Conservation (phyloP, 1,140 invertebrate genomes). For the Geopemphigus sp. region DNA sequence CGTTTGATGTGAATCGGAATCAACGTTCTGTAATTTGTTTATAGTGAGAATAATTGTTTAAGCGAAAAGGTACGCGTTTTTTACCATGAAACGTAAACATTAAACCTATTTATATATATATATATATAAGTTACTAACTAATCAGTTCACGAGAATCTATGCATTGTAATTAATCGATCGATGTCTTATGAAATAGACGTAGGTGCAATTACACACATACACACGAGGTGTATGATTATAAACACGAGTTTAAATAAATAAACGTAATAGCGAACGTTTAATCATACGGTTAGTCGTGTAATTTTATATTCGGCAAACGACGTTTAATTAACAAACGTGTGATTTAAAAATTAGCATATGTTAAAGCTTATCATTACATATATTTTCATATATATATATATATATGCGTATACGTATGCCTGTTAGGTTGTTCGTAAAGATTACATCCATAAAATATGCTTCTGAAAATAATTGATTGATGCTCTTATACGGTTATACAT, state of each 20-base stretch:
- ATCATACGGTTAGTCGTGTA: not conserved
- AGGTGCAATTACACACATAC: too few relatives aligned
- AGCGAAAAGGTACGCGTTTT: too few relatives aligned
- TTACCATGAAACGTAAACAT: too few relatives aligned
- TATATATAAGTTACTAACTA: too few relatives aligned
- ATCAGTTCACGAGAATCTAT: too few relatives aligned
- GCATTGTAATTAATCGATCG: not conserved
- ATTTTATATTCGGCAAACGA: slow-evolving; percentile 8
- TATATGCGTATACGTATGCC: not conserved
- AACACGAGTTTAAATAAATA: not conserved
- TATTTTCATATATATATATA: not conserved
- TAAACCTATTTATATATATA: too few relatives aligned
- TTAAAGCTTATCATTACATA: not conserved
- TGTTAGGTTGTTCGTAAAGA: not conserved
- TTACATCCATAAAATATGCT: not conserved
- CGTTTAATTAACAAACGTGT: slow-evolving; percentile 28
- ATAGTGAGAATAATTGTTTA: too few relatives aligned
- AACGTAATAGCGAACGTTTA: not conserved
- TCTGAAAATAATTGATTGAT: not conserved
- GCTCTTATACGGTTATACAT: too few relatives aligned
- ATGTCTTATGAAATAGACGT: not conserved
- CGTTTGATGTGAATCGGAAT: too few relatives aligned
- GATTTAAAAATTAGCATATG: slow-evolving; percentile 20
- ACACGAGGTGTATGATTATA: not conserved
- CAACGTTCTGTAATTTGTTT: too few relatives aligned